Evolutionary conservation across 2,888 invertebrate genomes (phyloP).

Genomic region (Lepidocyrtinus sp.): DNA sequence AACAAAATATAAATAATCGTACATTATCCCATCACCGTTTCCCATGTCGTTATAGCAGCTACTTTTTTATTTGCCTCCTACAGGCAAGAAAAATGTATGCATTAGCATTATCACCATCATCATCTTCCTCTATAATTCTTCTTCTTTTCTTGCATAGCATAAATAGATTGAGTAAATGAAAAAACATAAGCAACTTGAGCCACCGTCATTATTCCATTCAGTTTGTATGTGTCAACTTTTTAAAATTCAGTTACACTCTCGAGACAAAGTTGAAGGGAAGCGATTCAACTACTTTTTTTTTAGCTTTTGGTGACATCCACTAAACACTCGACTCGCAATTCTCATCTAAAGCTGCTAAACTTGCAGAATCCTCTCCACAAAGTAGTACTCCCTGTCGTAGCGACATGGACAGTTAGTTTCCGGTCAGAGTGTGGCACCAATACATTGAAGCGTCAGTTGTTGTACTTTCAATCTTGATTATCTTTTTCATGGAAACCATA

Average conservation of each 20-base stretch:
- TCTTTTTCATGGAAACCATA: too few species aligned
- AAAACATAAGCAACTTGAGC: not conserved
- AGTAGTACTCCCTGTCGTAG: too few species aligned
- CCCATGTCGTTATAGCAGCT: too few species aligned
- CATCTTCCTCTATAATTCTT: not conserved
- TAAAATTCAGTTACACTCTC: conserved; percentile 40
- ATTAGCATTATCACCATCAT: conserved; percentile 36
- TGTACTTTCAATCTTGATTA: too few species aligned
- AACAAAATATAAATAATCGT: conserved; percentile 53
- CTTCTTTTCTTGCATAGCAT: not conserved
- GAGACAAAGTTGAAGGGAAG: conserved; percentile 25
- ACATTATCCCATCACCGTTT: conserved; percentile 18
- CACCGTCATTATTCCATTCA: conserved; percentile 11
- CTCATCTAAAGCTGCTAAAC: too few species aligned
- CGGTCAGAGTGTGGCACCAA: too few species aligned
- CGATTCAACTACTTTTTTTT: conserved; percentile 36
- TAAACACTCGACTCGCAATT: too few species aligned
- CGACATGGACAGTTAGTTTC: too few species aligned
- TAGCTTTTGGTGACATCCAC: conserved; percentile 43
- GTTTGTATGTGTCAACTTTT: conserved; percentile 45
- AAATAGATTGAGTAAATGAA: not conserved
- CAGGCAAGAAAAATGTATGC: too few species aligned
- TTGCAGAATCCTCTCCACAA: too few species aligned
- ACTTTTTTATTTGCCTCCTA: conserved; percentile 46
- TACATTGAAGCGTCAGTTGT: too few species aligned